A percentile compares a stretch with the other conserved stretches of the same genome.
These are phyloP conservation scores for Pachyuromys duprasi DNA, from an alignment of 2,797 vertebrate genomes.

Conservation along the genomic window DNA sequence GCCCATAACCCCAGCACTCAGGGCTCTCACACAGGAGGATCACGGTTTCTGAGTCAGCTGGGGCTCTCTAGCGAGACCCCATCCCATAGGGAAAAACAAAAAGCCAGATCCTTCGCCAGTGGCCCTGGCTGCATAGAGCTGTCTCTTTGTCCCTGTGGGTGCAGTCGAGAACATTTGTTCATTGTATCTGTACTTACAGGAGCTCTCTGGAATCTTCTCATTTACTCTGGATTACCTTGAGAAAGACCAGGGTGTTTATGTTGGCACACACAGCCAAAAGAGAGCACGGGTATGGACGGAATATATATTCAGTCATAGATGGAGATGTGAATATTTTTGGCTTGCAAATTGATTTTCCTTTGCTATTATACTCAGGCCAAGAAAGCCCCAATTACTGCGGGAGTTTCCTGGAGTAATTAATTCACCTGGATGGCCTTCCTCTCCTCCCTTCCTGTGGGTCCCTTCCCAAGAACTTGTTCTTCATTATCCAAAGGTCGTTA, in stretches of 20 bases:
- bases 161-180: not conserved
- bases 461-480: slow-evolving; percentile 30
- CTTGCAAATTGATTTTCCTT: slow-evolving; percentile 69
- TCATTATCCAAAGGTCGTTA: slow-evolving; percentile 29
- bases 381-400: slow-evolving; percentile 64
- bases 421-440: slow-evolving; percentile 64
- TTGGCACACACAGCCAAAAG: not conserved
- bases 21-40: not conserved
- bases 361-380: slow-evolving; percentile 53
- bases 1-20: not conserved
- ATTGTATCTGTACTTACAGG: not conserved
- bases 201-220: not conserved
- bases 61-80: not conserved
- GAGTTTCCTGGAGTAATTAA: slow-evolving; percentile 72
- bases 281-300: slow-evolving; percentile 38
- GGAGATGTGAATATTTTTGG: slow-evolving; percentile 57
- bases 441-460: slow-evolving; percentile 71
- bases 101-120: not conserved
- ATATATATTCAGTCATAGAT: not conserved
- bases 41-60: not conserved
- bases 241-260: slow-evolving; percentile 27
- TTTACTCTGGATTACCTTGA: slow-evolving; percentile 24
- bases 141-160: not conserved
- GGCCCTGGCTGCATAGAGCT: not conserved
- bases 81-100: not conserved